Conservation (phyloP, 2,888 invertebrate genomes). For the Harpalus rubripes region DNA sequence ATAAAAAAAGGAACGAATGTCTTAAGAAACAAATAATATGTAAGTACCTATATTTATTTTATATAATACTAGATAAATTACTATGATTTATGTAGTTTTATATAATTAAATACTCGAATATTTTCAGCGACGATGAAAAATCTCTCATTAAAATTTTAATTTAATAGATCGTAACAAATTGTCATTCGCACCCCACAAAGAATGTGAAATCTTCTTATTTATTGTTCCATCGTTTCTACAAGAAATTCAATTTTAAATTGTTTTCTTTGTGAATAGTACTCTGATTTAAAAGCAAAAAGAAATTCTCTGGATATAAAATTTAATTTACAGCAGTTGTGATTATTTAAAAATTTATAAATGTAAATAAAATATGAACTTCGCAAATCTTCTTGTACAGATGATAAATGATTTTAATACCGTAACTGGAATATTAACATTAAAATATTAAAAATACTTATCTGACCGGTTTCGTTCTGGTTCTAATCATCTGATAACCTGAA, state of each 20-base stretch:
- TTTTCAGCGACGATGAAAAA: neutral
- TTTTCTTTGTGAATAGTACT: neutral
- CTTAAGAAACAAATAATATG: no score
- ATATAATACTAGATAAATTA: neutral
- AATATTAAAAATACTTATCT: no score
- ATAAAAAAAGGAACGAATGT: no score
- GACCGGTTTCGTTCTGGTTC: no score
- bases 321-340: neutral
- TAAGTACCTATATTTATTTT: neutral
- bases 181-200: neutral
- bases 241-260: neutral
- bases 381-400: no score
- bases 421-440: no score
- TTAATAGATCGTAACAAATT: neutral
- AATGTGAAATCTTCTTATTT: neutral
- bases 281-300: neutral
- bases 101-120: neutral
- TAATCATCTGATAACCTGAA: no score
- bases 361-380: neutral
- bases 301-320: neutral
- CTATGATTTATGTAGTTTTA: neutral
- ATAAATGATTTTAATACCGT: no score
- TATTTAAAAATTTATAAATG: neutral
- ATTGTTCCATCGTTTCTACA: neutral
- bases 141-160: neutral